A percentile compares a stretch with the other conserved stretches of the same genome.
Evolutionary conservation across 1,140 invertebrate species (phyloP).

Genomic region (Drosophila ercepeae): DNA sequence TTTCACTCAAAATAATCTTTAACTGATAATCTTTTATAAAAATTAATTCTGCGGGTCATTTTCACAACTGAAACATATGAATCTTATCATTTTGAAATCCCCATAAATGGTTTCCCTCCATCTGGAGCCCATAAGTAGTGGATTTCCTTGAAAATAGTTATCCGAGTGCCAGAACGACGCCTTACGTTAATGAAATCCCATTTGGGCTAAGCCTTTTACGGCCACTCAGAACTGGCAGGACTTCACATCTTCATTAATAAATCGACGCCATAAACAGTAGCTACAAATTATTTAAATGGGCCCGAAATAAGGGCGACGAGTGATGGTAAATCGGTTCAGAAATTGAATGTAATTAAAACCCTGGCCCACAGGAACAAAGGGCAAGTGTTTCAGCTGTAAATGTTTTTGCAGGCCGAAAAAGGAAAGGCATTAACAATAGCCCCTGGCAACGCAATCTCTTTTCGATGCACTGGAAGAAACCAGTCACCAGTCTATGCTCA

Average conservation of each 20-base stretch:
- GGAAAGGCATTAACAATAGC: conserved; percentile 33
- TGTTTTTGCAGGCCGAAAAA: conserved; percentile 42
- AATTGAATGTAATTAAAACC: conserved; percentile 49
- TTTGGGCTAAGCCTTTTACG: conserved; percentile 15
- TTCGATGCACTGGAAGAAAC: neutral
- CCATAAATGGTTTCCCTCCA: neutral
- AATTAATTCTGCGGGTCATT: too few species aligned
- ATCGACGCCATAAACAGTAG: conserved; percentile 45
- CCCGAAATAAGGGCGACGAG: neutral
- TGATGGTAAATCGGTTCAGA: conserved; percentile 38
- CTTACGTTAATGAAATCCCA: conserved; percentile 17
- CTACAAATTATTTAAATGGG: conserved; percentile 43
- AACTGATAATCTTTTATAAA: neutral
- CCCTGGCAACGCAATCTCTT: conserved; percentile 4
- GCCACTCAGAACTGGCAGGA: conserved; percentile 15
- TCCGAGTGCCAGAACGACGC: conserved; percentile 1
- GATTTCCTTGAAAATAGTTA: neutral
- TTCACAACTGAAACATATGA: neutral
- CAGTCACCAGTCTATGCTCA: neutral
- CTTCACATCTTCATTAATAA: conserved; percentile 52
- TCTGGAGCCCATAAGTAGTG: neutral
- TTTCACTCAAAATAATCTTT: too few species aligned
- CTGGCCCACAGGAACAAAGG: conserved; percentile 30
- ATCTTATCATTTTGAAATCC: neutral
- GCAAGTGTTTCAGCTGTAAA: conserved; percentile 22